Conservation (phyloP, 2,113 vertebrate species). For the Uropsilus gracilis region DNA sequence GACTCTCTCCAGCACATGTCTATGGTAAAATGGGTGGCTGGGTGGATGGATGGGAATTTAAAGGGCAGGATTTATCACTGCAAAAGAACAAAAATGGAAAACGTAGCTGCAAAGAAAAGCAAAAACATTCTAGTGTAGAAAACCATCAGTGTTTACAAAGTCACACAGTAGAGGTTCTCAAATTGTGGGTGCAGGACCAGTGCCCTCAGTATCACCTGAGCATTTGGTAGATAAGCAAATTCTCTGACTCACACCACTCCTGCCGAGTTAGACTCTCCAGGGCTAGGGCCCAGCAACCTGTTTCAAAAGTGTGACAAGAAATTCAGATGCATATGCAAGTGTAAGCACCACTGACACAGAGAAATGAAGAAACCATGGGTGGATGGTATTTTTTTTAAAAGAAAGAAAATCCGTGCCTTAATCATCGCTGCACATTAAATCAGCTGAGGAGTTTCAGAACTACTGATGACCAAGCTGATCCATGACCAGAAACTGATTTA, state of each 20-base stretch:
- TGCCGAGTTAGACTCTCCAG: background rate
- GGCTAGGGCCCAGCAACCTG: background rate
- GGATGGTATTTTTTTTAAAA: background rate
- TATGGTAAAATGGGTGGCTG: background rate
- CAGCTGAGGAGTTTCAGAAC: constrained; percentile 2
- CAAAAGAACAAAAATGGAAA: constrained; percentile 24
- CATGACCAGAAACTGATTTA: constrained; percentile 20
- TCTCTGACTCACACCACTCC: background rate
- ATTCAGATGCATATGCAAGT: background rate
- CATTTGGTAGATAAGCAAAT: background rate
- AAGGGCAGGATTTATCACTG: background rate
- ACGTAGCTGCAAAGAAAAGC: background rate
- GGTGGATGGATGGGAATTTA: background rate
- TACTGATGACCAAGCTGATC: background rate
- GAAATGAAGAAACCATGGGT: background rate
- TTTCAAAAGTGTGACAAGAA: background rate
- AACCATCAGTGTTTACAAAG: background rate
- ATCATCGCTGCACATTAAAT: constrained; percentile 21
- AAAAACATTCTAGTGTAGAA: constrained; percentile 6
- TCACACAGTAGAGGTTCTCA: background rate
- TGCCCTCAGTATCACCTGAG: background rate
- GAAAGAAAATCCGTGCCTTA: background rate
- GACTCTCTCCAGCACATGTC: background rate
- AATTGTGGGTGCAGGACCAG: background rate
- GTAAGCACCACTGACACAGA: constrained; percentile 19